Evolutionary conservation across 2,888 invertebrate genomes (phyloP), one percentile per base, ranked within the genome.

Genomic region (Scelioninae gen. 1): DNA sequence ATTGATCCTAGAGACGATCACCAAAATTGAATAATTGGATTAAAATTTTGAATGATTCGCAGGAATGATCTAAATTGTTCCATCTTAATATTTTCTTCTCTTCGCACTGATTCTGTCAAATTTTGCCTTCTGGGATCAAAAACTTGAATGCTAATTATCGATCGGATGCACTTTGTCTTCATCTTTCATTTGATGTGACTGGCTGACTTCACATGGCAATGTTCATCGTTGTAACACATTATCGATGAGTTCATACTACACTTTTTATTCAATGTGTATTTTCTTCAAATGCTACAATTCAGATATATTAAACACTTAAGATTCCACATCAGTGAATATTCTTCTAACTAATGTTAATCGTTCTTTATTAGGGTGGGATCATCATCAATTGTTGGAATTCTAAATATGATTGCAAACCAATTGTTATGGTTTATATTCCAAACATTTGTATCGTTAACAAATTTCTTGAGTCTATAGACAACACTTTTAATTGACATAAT

Each of bases 281-380:
- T n/a, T 68, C 68, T 68, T 77, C 76, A 34, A 29, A 53, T 53
- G 34, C 15, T 47, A 55, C 6, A 56, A 58, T 31, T 63, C 53
- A 63, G 13, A 74, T 63, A 74, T 38, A 23, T 5, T 47, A 63
- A 38, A 51, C 15, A 40, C 5, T 2, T 31, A 51, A 58, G 9
- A 15, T 32, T 62, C 29, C 47, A 34, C 45, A 16, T 9, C 38
- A 29, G 31, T 56, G 23, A 4, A 23, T 23, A 23, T 29, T 43
- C 40, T 43, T 76, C 31, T 56, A 40, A 65, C 7, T 38, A 10
- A 58, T 56, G n/a, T 56, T 60, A 51, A 66, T 76, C 76, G 76
- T 76, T 76, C 66, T 66, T 76, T 56, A 16, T 51, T 23, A 60
- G 76, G 76, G 66, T 66, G 76, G 66, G 66, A 65, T 75, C 75